Evolutionary conservation across 2,797 vertebrate genomes (phyloP).

Genomic region (Myripristis murdjan): DNA sequence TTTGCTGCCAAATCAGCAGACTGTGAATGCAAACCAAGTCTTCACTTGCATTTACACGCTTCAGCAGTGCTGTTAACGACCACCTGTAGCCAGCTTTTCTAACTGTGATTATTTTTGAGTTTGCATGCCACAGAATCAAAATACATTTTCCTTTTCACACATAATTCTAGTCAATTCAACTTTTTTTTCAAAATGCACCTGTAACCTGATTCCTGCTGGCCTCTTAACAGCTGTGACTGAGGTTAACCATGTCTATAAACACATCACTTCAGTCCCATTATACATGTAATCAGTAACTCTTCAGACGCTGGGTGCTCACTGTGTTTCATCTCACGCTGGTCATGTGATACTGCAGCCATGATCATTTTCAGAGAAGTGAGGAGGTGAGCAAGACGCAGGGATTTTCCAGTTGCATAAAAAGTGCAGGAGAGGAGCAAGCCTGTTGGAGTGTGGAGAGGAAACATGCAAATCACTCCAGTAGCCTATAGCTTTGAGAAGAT

Average conservation of each 20-base stretch:
- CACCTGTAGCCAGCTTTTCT: background rate
- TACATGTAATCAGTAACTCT: background rate
- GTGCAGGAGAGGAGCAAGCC: too few species aligned
- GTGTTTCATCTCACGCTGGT: too few species aligned
- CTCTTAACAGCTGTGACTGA: too few species aligned
- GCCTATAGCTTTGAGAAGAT: background rate
- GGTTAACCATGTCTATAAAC: background rate
- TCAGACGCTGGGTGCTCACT: too few species aligned
- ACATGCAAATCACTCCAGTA: background rate
- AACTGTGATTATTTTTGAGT: background rate
- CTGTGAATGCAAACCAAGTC: too few species aligned
- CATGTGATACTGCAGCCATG: background rate
- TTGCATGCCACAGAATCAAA: background rate
- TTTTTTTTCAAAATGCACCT: background rate
- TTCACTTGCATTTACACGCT: too few species aligned
- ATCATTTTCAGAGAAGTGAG: slow-evolving; percentile 21
- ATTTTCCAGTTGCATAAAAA: background rate
- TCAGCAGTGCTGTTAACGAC: too few species aligned
- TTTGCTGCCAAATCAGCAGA: too few species aligned
- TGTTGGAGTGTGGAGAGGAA: background rate
- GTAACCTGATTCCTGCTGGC: too few species aligned
- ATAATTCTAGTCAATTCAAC: too few species aligned
- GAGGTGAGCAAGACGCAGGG: background rate
- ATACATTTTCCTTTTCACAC: background rate
- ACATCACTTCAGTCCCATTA: background rate